Evolutionary conservation across 2,113 vertebrate genomes (phyloP).

Genomic region (Panurus biarmicus): DNA sequence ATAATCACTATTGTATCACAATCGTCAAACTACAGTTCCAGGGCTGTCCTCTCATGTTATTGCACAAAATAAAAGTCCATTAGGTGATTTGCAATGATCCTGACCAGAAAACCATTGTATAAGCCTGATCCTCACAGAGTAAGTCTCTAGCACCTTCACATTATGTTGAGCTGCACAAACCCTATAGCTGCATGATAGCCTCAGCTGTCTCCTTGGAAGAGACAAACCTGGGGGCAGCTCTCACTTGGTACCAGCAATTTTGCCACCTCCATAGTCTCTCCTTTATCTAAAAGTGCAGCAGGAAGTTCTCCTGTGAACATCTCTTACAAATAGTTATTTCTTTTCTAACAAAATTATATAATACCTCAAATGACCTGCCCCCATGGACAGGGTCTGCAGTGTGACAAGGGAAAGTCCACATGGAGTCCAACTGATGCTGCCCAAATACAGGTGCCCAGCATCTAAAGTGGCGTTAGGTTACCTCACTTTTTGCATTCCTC

Average conservation of each 20-base stretch:
- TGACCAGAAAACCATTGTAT: not conserved
- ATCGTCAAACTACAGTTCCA: not conserved
- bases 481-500: not conserved
- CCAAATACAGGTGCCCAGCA: not conserved
- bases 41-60: not conserved
- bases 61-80: not conserved
- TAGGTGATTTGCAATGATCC: not conserved
- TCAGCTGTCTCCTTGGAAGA: not conserved
- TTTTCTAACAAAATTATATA: not conserved
- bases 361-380: not conserved
- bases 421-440: accelerated
- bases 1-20: not conserved
- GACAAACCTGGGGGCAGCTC: not conserved
- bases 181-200: not conserved
- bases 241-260: not conserved
- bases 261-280: not conserved
- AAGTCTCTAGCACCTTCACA: not conserved
- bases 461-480: not conserved
- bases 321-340: not conserved
- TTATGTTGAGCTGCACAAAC: not conserved
- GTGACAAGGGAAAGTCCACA: not conserved
- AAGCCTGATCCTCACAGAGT: not conserved
- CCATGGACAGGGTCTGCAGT: not conserved
- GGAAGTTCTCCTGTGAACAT: not conserved
- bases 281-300: not conserved